Conservation (phyloP, 2,113 vertebrate genomes). For the Paramormyrops kingsleyae region DNA sequence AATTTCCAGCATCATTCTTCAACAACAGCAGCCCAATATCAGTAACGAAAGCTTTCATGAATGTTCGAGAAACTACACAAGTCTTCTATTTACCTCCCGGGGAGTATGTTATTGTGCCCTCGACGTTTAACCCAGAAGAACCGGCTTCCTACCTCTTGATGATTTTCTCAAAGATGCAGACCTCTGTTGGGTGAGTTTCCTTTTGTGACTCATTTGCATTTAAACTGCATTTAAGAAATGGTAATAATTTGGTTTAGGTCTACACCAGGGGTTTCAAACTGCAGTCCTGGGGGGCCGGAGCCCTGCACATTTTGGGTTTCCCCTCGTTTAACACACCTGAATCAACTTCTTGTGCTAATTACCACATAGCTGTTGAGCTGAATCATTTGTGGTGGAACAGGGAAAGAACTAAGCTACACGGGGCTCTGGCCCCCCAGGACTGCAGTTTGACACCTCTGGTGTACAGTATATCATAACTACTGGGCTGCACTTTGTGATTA, state of each 20-base stretch:
- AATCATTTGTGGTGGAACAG: too few relatives aligned
- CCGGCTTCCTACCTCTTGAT: slow-evolving; percentile 48
- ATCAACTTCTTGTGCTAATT: too few relatives aligned
- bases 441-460: too few relatives aligned
- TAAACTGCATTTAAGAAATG: background rate
- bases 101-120: slow-evolving; percentile 55
- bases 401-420: too few relatives aligned
- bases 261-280: too few relatives aligned
- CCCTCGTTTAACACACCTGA: too few relatives aligned
- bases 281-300: too few relatives aligned
- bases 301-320: too few relatives aligned
- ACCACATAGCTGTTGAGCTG: too few relatives aligned
- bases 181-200: slow-evolving; percentile 37
- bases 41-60: slow-evolving; percentile 28
- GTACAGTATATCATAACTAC: background rate
- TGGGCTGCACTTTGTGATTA: background rate
- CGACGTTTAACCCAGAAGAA: slow-evolving; percentile 40
- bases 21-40: background rate
- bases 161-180: slow-evolving; percentile 44
- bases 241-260: background rate
- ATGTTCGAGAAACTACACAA: slow-evolving; percentile 48
- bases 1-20: slow-evolving; percentile 53
- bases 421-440: too few relatives aligned
- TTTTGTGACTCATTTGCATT: background rate
- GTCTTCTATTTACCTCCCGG: slow-evolving; percentile 40